Conservation (phyloP, 2,113 vertebrate species). For the Prinia subflava region DNA sequence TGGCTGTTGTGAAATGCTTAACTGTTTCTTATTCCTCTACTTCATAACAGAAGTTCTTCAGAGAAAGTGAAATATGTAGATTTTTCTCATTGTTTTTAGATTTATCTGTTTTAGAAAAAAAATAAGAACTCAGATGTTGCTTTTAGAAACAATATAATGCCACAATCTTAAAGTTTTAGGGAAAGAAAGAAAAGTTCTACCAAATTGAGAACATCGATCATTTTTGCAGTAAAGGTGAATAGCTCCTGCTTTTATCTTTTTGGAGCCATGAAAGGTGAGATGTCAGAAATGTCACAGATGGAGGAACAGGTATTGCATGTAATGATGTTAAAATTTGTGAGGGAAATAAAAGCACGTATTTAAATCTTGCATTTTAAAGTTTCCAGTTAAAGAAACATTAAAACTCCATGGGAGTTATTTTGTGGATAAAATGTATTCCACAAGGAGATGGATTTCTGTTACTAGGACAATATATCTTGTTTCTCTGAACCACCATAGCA, state of each 20-base stretch:
- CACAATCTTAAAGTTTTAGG: neutral
- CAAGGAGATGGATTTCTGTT: neutral
- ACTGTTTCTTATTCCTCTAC: neutral
- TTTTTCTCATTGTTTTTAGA: neutral
- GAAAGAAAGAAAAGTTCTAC: neutral
- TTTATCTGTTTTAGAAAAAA: neutral
- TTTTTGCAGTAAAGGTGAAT: neutral
- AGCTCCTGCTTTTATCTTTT: neutral
- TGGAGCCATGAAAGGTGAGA: neutral
- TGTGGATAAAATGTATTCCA: neutral
- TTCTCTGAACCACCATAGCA: neutral
- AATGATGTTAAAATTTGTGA: neutral
- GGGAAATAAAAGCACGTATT: neutral
- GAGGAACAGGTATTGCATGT: neutral
- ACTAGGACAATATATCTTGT: neutral
- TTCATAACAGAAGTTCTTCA: neutral
- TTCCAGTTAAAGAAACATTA: neutral
- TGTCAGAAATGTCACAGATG: neutral
- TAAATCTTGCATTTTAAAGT: neutral
- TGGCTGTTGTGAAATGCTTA: neutral
- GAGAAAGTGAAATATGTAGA: neutral
- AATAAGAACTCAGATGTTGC: neutral
- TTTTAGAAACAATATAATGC: neutral
- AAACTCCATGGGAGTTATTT: neutral
- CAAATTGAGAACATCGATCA: neutral